These are phyloP conservation scores for Anguilla japonica DNA, from an alignment of 2,113 vertebrate species.

Conservation along the genomic window DNA sequence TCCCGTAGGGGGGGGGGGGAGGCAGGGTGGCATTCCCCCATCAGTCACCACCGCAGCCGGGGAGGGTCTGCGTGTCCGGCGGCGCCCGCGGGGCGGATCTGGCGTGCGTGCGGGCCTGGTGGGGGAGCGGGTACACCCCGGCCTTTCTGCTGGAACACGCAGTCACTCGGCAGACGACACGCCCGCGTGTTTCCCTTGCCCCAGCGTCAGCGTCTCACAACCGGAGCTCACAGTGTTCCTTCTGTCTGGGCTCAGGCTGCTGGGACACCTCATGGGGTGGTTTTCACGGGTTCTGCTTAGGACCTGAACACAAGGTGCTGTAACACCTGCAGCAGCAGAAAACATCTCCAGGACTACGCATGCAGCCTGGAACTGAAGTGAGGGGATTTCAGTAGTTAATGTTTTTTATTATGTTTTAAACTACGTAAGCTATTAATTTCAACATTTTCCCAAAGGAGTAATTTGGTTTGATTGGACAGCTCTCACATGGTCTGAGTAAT, in stretches of 20 bases:
- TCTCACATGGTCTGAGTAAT: too few relatives aligned
- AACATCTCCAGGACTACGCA: neutral
- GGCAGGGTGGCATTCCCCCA: neutral
- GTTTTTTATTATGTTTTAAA: neutral
- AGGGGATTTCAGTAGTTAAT: too few relatives aligned
- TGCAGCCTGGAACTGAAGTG: too few relatives aligned
- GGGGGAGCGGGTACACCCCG: neutral
- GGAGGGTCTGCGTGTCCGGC: neutral
- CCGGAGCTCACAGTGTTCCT: neutral
- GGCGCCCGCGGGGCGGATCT: neutral
- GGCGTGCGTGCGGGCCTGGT: neutral
- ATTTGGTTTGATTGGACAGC: neutral
- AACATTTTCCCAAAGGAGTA: neutral
- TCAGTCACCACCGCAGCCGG: neutral
- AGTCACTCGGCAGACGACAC: neutral
- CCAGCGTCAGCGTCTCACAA: neutral
- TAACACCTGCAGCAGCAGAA: neutral
- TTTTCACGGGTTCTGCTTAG: neutral
- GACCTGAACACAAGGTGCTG: neutral
- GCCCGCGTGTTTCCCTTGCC: neutral
- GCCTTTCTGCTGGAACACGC: neutral
- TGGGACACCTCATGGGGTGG: neutral
- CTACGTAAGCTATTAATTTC: neutral
- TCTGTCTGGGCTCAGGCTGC: neutral
- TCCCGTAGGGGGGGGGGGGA: neutral